Base-by-base conservation (phyloP, 2,888 invertebrate species). In the Eilema sororculum region DNA sequence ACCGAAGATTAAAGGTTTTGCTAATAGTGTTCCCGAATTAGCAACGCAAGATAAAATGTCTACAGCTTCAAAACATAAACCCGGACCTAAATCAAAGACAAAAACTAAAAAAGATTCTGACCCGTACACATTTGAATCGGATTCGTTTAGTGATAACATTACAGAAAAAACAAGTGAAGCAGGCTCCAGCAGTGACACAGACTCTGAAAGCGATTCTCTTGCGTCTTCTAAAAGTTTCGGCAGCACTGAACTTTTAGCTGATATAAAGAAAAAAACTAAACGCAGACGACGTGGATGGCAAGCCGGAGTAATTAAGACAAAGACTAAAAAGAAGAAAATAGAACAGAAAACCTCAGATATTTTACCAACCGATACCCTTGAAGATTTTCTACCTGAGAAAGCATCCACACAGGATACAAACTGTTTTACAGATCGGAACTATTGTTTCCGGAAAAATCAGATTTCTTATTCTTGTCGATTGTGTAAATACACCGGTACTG, bases 401-500 rank as follows among this genome's bases (percentile, higher is more conserved):
- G 62, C 46, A 22, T n/a, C 22, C 12, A 81, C 87, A 74, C 87
- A 90, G 10, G 91, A 93, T 79, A 66, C 74, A 25, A 83, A 87
- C 70, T 92, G 91, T 77, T 95, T 91, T 68, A 92, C 89, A 13
- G 95, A 96, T 76, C 92, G 89, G 78, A 83, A 84, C 9, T 95
- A 96, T 78, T 95, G 94, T 75, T 95, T 95, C 79, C 80, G 84
- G 59, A 90, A 91, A 77, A 88, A 89, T 60, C 84, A 90, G 22
- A 84, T 81, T 3, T 87, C 84, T 41, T 96, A 96, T 78, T 87
- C 92, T 16, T 97, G 97, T 83, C 95, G 96, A 72, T 86, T 97
- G 16, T 97, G 97, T 84, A 74, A 85, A 0, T 97, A 95, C 79
- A 88, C 82, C 24, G 97, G 97, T 0, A 94, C 92, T 75, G 95